Conservation (phyloP, 1,140 invertebrate genomes). For the Drosophila subpulchrella region DNA sequence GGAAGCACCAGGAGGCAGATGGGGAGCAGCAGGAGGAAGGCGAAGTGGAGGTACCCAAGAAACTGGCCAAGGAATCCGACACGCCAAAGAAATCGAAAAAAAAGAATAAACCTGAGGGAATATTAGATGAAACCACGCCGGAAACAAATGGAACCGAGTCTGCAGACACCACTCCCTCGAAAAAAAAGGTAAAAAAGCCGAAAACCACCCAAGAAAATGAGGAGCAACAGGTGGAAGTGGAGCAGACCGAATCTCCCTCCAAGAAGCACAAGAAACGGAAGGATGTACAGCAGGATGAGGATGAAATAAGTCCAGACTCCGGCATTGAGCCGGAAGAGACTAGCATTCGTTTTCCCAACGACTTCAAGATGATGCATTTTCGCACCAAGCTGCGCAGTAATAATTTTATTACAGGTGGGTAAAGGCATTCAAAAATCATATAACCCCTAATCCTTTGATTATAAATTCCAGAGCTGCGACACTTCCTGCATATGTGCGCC, state of each 20-base stretch:
- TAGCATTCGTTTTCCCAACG: slow-evolving; percentile 63
- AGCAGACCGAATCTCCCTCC: background rate
- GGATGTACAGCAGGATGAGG: slow-evolving; percentile 32
- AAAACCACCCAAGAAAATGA: slow-evolving; percentile 1
- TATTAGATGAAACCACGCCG: background rate
- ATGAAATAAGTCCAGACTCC: slow-evolving; percentile 62
- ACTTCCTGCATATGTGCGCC: slow-evolving; percentile 85
- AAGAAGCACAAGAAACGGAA: slow-evolving; percentile 25
- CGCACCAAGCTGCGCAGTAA: slow-evolving; percentile 66
- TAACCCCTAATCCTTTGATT: background rate
- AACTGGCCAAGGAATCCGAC: slow-evolving; percentile 62
- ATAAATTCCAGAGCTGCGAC: slow-evolving; percentile 84
- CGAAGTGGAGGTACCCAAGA: slow-evolving; percentile 68
- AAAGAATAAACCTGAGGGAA: slow-evolving; percentile 1
- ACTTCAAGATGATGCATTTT: slow-evolving; percentile 79
- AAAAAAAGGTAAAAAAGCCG: slow-evolving; percentile 3
- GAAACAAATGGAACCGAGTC: slow-evolving; percentile 8
- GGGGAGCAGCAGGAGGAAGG: slow-evolving; percentile 54
- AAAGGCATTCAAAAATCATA: background rate
- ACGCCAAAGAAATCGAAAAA: slow-evolving; percentile 67
- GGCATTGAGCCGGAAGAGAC: slow-evolving; percentile 67
- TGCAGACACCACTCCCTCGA: background rate
- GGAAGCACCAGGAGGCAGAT: slow-evolving; percentile 52
- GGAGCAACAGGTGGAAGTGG: slow-evolving; percentile 12
- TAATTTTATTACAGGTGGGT: slow-evolving; percentile 76